Percentiles rank a stretch among this genome's conserved stretches.
Conservation (phyloP, 1,140 invertebrate species). For the Globodera rostochiensis region DNA sequence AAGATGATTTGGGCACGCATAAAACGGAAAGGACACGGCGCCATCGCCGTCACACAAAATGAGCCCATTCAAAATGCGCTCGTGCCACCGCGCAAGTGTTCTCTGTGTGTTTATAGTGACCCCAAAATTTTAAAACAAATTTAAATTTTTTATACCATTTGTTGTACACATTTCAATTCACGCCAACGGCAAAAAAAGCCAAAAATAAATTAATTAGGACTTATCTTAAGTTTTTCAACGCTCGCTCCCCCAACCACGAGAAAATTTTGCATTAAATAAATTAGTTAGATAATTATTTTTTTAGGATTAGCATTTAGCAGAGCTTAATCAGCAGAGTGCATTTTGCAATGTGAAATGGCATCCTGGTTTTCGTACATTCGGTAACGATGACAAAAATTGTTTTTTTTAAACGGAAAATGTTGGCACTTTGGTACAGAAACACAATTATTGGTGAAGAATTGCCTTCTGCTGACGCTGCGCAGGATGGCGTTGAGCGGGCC, state of each 20-base stretch:
- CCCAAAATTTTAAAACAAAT: too few relatives aligned
- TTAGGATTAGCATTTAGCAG: neutral
- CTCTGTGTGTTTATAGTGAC: too few relatives aligned
- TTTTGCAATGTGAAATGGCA: constrained; percentile 18
- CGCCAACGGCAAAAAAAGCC: too few relatives aligned
- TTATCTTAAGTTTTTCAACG: too few relatives aligned
- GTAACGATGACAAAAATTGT: neutral
- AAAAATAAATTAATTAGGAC: too few relatives aligned
- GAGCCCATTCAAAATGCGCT: too few relatives aligned
- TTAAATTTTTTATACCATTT: too few relatives aligned
- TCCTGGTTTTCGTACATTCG: constrained; percentile 37
- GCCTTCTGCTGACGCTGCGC: neutral
- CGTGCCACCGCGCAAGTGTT: too few relatives aligned
- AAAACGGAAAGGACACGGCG: neutral
- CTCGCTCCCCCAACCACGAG: too few relatives aligned
- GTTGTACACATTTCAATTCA: too few relatives aligned
- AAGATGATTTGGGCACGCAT: constrained; percentile 1
- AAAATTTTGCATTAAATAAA: too few relatives aligned
- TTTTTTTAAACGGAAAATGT: neutral
- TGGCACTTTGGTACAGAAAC: constrained; percentile 11
- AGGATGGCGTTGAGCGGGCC: neutral
- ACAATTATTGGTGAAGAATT: constrained; percentile 29
- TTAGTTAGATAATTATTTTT: neutral
- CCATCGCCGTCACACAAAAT: neutral
- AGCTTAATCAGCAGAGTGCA: too few relatives aligned